These are phyloP conservation scores for Brachycybe producta DNA, from an alignment of 2,888 invertebrate species.

Conservation along the genomic window DNA sequence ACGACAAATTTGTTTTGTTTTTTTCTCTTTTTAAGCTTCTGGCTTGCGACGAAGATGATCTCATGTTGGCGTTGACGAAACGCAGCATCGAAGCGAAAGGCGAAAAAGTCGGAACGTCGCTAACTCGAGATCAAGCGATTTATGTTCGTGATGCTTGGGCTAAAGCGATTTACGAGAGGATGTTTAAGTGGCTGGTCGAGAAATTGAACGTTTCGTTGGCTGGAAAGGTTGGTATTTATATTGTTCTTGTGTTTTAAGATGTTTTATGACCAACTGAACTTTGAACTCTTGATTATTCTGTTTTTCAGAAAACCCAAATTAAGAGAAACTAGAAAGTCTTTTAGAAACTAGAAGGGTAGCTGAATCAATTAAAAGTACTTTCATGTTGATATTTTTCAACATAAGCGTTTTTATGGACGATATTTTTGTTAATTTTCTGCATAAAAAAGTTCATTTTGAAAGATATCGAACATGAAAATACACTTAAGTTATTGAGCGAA, in stretches of 20 bases:
- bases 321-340: too few species aligned
- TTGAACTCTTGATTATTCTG: too few species aligned
- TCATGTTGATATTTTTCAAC: too few species aligned
- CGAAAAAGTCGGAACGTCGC: slow-evolving; percentile 56
- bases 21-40: slow-evolving; percentile 46
- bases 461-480: too few species aligned
- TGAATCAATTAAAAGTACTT: too few species aligned
- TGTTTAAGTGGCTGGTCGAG: slow-evolving; percentile 79
- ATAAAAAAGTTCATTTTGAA: too few species aligned
- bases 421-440: too few species aligned
- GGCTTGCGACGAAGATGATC: slow-evolving; percentile 50
- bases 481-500: too few species aligned
- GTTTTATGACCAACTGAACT: not conserved
- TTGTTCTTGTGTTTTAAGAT: not conserved
- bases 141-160: slow-evolving; percentile 81
- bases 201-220: slow-evolving; percentile 63
- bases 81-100: slow-evolving; percentile 74
- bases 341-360: too few species aligned
- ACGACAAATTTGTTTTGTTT: not conserved
- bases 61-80: slow-evolving; percentile 61
- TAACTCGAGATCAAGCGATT: slow-evolving; percentile 61
- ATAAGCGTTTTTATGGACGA: too few species aligned
- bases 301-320: too few species aligned
- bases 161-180: slow-evolving; percentile 78
- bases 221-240: slow-evolving; percentile 19